These are phyloP conservation scores for Valencia hispanica DNA, from an alignment of 2,797 vertebrate genomes.

Conservation along the genomic window DNA sequence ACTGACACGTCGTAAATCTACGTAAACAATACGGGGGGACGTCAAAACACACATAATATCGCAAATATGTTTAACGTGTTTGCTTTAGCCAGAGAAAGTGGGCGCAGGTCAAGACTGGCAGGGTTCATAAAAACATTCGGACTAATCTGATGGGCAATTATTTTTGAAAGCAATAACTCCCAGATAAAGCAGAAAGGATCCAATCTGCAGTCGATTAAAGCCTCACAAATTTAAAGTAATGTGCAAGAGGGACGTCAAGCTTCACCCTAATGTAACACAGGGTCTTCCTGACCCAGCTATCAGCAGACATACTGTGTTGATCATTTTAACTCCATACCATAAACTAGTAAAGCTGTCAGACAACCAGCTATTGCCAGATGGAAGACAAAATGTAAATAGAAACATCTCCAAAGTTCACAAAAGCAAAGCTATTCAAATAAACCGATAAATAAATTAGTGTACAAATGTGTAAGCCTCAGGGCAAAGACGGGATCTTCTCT, in stretches of 20 bases:
- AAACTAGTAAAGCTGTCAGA: conserved; percentile 53
- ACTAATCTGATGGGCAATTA: conserved; percentile 72
- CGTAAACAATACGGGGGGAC: conserved; percentile 75
- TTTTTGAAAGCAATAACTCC: conserved; percentile 79
- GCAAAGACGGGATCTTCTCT: conserved; percentile 63
- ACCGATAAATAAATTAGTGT: conserved; percentile 76
- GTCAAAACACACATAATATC: conserved; percentile 72
- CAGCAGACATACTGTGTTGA: conserved; percentile 59
- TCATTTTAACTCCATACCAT: conserved; percentile 54
- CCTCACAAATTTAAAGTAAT: conserved; percentile 73
- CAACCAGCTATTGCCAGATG: conserved; percentile 47
- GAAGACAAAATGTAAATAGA: conserved; percentile 66
- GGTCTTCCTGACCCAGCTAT: conserved; percentile 58
- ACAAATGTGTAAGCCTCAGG: conserved; percentile 68
- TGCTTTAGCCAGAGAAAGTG: conserved; percentile 70
- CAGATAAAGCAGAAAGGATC: conserved; percentile 72
- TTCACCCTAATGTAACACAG: conserved; percentile 69
- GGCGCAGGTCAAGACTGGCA: conserved; percentile 71
- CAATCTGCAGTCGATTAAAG: conserved; percentile 79
- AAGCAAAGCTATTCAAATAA: conserved; percentile 71
- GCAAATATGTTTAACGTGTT: conserved; percentile 67
- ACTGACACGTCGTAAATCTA: conserved; percentile 82
- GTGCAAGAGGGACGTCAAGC: conserved; percentile 72
- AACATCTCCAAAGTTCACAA: conserved; percentile 73
- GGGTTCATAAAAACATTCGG: conserved; percentile 65